These are phyloP conservation scores for Melanaphis sacchari DNA, from an alignment of 1,140 invertebrate genomes.

Conservation along the genomic window DNA sequence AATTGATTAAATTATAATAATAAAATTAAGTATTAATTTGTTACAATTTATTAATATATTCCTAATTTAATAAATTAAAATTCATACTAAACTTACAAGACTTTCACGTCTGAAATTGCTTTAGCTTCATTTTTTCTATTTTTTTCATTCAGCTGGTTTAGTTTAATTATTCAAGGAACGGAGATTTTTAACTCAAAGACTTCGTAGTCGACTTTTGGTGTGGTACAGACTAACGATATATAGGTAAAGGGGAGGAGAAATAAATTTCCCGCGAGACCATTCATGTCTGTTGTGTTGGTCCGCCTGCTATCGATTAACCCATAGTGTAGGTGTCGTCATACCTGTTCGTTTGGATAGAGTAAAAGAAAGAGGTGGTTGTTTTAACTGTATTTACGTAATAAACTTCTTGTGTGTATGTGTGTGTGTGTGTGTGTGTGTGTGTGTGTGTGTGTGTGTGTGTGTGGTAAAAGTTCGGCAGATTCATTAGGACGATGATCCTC, in stretches of 20 bases:
- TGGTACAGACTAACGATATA: neutral
- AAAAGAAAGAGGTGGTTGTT: neutral
- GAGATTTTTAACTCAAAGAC: neutral
- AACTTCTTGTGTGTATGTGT: neutral
- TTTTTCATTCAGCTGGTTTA: neutral
- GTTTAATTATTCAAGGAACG: neutral
- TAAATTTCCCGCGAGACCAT: constrained; percentile 30
- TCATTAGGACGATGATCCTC: neutral
- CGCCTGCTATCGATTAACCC: constrained; percentile 19
- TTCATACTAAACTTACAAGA: neutral
- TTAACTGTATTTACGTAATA: constrained; percentile 39
- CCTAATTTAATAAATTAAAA: neutral
- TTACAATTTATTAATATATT: neutral
- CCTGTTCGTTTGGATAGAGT: neutral
- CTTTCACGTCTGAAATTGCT: neutral
- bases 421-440: too few species aligned
- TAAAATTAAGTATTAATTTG: neutral
- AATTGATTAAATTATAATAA: neutral
- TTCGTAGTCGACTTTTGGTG: neutral
- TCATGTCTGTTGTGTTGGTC: constrained; percentile 14
- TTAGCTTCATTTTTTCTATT: neutral
- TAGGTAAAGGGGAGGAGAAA: neutral
- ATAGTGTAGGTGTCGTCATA: neutral
- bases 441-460: neutral
- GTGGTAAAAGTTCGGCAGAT: neutral